These are phyloP conservation scores for Platysternon megacephalum DNA, from an alignment of 2,113 vertebrate species.

Conservation along the genomic window DNA sequence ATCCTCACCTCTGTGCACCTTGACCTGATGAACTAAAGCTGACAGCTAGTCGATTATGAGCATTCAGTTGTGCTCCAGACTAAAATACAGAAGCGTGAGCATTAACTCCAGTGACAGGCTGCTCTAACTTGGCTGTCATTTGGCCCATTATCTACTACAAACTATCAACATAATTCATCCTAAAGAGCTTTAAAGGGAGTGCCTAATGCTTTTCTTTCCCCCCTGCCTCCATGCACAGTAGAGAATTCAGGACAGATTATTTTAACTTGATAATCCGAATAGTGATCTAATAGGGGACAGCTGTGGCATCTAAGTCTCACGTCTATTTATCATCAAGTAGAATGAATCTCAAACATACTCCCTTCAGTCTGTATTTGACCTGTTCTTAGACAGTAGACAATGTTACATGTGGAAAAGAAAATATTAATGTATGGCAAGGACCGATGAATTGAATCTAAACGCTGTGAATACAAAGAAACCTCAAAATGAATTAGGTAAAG, in stretches of 20 bases:
- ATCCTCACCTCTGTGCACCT: slow-evolving; percentile 44
- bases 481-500: slow-evolving; percentile 72
- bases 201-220: slow-evolving; percentile 61
- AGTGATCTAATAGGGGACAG: slow-evolving; percentile 80
- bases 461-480: slow-evolving; percentile 48
- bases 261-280: slow-evolving; percentile 83
- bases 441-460: slow-evolving; percentile 58
- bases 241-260: slow-evolving; percentile 83
- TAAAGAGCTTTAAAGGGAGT: slow-evolving; percentile 71
- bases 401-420: slow-evolving; percentile 12
- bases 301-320: slow-evolving; percentile 75
- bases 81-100: slow-evolving; percentile 54
- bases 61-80: slow-evolving; percentile 31
- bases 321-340: slow-evolving; percentile 82
- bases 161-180: slow-evolving; percentile 77
- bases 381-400: slow-evolving; percentile 72
- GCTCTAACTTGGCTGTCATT: slow-evolving; percentile 65
- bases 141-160: slow-evolving; percentile 66
- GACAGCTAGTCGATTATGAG: slow-evolving; percentile 72
- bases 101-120: slow-evolving; percentile 68
- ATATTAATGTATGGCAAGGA: not conserved
- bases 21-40: slow-evolving; percentile 83
- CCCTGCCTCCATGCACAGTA: slow-evolving; percentile 56
- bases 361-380: slow-evolving; percentile 73
- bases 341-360: slow-evolving; percentile 79